These are phyloP conservation scores for Meriones psammophilus DNA, from an alignment of 2,797 vertebrate genomes.

Conservation along the genomic window DNA sequence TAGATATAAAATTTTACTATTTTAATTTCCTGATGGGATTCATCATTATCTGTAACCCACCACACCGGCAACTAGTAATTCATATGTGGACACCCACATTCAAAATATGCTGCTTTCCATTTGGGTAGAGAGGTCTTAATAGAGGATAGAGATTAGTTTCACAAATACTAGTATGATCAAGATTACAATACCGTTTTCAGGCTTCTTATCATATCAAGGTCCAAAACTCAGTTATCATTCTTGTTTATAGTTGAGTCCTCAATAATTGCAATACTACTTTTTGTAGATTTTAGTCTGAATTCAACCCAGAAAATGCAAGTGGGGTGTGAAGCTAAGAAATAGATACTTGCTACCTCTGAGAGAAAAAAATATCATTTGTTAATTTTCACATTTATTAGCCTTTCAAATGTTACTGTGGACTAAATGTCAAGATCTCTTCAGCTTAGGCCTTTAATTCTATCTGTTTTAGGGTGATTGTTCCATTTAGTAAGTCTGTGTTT, in stretches of 20 bases:
- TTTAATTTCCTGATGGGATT: background rate
- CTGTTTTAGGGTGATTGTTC: background rate
- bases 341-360: background rate
- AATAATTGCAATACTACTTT: background rate
- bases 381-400: conserved; percentile 37
- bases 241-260: background rate
- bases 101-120: background rate
- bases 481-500: conserved; percentile 41
- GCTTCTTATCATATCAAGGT: background rate
- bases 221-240: background rate
- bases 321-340: background rate
- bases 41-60: background rate
- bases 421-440: background rate
- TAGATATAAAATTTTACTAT: background rate
- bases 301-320: background rate
- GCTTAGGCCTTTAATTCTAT: background rate
- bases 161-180: background rate
- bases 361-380: background rate
- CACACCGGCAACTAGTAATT: background rate
- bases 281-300: conserved; percentile 48
- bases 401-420: conserved; percentile 6
- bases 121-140: background rate
- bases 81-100: background rate
- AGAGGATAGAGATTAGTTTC: background rate
- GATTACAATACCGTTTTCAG: conserved; percentile 8